Evolutionary conservation across 2,888 invertebrate genomes (phyloP).

Genomic region (Mechanitis messenoides): DNA sequence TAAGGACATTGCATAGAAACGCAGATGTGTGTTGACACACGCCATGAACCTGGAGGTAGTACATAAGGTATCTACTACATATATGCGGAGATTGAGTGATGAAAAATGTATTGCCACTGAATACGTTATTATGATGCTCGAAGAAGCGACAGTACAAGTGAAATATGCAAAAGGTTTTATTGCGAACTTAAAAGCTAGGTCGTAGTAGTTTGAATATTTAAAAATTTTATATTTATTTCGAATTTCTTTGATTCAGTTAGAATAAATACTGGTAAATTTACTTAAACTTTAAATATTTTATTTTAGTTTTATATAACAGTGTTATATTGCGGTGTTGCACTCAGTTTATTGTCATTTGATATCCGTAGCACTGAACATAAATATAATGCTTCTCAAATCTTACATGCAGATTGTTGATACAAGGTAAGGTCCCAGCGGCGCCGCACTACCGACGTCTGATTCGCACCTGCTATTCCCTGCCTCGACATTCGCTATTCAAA

Average conservation of each 20-base stretch:
- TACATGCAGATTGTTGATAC: slow-evolving; percentile 56
- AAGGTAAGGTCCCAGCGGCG: slow-evolving; percentile 50
- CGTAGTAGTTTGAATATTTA: slow-evolving; percentile 1
- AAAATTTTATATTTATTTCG: not conserved
- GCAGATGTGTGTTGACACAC: too few relatives aligned
- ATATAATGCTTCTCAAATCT: slow-evolving; percentile 16
- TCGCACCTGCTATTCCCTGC: slow-evolving; percentile 53
- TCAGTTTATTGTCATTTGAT: not conserved
- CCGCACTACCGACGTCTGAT: slow-evolving; percentile 53
- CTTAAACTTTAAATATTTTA: too few relatives aligned
- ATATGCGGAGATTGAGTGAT: slow-evolving; percentile 51
- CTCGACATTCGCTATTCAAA: slow-evolving; percentile 50
- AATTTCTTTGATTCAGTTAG: not conserved
- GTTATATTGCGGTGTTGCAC: not conserved
- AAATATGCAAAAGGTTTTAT: slow-evolving; percentile 7
- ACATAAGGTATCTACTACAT: too few relatives aligned
- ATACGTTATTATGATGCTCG: slow-evolving; percentile 50
- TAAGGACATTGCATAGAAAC: too few relatives aligned
- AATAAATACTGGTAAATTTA: too few relatives aligned
- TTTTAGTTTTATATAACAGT: too few relatives aligned
- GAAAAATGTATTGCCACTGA: slow-evolving; percentile 59
- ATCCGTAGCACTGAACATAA: not conserved
- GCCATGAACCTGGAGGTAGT: too few relatives aligned
- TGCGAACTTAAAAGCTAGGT: slow-evolving; percentile 3
- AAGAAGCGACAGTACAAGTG: slow-evolving; percentile 43